Conservation (phyloP, 1,140 invertebrate genomes). For the Bombus pascuorum region DNA sequence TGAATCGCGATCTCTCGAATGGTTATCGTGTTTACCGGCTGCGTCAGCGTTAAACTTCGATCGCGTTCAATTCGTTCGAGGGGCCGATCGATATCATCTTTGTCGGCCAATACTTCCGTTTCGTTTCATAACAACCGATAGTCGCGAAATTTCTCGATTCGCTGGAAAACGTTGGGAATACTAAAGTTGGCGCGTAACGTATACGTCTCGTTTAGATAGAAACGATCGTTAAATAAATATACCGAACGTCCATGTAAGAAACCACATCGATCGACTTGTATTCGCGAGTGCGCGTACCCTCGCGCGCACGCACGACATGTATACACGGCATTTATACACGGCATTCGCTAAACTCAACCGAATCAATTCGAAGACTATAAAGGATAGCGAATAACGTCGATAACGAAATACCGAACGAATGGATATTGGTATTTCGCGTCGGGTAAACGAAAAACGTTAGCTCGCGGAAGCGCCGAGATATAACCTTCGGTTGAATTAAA, state of each 20-base stretch:
- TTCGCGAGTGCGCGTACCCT: neutral
- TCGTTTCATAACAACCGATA: neutral
- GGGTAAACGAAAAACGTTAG: neutral
- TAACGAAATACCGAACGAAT: neutral
- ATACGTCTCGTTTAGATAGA: neutral
- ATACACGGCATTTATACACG: neutral
- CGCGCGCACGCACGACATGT: neutral
- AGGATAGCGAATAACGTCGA: neutral
- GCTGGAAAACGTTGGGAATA: neutral
- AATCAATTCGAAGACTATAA: neutral
- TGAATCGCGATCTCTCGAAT: neutral
- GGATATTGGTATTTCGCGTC: too few relatives aligned
- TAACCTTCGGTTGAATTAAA: neutral
- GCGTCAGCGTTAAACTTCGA: neutral
- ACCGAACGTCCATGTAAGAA: neutral
- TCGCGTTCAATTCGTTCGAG: neutral
- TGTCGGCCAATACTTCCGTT: neutral
- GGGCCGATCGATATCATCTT: neutral
- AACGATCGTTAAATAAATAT: slow-evolving; percentile 17
- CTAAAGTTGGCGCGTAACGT: too few relatives aligned
- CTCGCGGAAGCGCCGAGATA: too few relatives aligned
- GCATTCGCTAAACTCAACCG: neutral
- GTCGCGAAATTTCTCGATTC: neutral
- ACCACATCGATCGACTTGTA: slow-evolving; percentile 5
- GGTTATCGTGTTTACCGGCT: neutral